A percentile compares a stretch with the other conserved stretches of the same genome.
These are phyloP conservation scores for Oryctolagus cuniculus DNA, from an alignment of 2,113 vertebrate species.

Conservation along the genomic window mOryCun1.1 NC_091434.1:29658001-29658500, in stretches of 20 bases:
- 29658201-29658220: not conserved
- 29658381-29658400: not conserved
- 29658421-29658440: not conserved
- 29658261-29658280: not conserved
- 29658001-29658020: not conserved
- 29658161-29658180: not conserved
- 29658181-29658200: not conserved
- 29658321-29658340: not conserved
- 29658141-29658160: conserved; percentile 9
- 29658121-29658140: not conserved
- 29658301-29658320: conserved; percentile 5
- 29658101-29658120: not conserved
- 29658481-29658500: too few species aligned
- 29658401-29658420: not conserved
- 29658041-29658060: not conserved
- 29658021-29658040: not conserved
- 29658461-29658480: too few species aligned
- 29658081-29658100: not conserved
- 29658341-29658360: not conserved
- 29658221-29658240: not conserved
- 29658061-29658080: not conserved
- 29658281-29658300: not conserved
- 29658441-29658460: not conserved
- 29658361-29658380: not conserved
- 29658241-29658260: conserved; percentile 4